Percentiles rank a stretch among this genome's conserved stretches.
These are phyloP conservation scores for Gymnocheta viridis DNA, from an alignment of 2,888 invertebrate species.

Conservation along the genomic window DNA sequence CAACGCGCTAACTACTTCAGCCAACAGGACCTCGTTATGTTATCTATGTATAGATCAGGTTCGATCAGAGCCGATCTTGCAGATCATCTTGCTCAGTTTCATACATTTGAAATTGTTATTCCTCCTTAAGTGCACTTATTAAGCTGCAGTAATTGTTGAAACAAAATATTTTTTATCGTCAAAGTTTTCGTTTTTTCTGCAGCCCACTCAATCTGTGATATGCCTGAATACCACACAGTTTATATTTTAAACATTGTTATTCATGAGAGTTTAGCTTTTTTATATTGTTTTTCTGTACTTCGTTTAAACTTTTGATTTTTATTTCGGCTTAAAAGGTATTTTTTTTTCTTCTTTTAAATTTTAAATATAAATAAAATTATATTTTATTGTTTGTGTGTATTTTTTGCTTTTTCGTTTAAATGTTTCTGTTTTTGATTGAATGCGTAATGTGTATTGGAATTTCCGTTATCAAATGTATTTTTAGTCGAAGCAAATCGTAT, in stretches of 20 bases:
- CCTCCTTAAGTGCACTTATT: too few species aligned
- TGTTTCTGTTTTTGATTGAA: constrained; percentile 17
- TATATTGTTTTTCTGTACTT: not conserved
- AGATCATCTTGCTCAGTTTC: too few species aligned
- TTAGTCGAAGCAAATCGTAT: constrained; percentile 11
- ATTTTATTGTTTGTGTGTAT: constrained; percentile 14
- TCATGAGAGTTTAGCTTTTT: constrained; percentile 1
- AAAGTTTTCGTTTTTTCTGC: not conserved
- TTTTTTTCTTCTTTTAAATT: constrained; percentile 9
- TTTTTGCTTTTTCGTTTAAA: constrained; percentile 3
- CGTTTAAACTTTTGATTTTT: constrained; percentile 5
- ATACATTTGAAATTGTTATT: too few species aligned
- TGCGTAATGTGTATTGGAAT: constrained; percentile 63
- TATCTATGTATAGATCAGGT: too few species aligned
- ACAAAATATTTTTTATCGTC: too few species aligned
- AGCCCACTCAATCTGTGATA: constrained; percentile 9
- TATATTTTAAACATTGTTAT: constrained; percentile 1
- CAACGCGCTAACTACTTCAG: too few species aligned
- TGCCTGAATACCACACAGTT: not conserved
- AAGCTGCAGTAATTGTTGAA: too few species aligned
- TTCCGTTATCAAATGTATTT: constrained; percentile 52
- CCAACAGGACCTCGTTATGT: too few species aligned
- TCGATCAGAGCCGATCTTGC: too few species aligned
- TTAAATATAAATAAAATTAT: constrained; percentile 5
- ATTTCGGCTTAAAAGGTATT: constrained; percentile 33